phyloP scores from a whole-genome alignment of 1,140 invertebrate genomes.

The Probaryconus sp. region DNA sequence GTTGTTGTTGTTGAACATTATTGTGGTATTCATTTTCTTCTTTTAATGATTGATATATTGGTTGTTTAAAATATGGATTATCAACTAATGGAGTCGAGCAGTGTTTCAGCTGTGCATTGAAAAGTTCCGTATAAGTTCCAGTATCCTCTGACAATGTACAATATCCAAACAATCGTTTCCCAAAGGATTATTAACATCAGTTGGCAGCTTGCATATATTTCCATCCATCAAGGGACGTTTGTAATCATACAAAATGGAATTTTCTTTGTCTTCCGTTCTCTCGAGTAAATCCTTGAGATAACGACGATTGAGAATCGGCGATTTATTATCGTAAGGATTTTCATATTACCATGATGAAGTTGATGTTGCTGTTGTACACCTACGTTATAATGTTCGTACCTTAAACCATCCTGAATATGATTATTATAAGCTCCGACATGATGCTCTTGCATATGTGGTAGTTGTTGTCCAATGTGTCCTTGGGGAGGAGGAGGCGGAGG shows the following conservation, averaged over 20 bases:
- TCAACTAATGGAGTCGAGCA: constrained; percentile 34
- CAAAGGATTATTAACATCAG: constrained; percentile 22
- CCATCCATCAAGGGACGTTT: constrained; percentile 21
- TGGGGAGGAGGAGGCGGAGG: no score
- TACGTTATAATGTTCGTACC: constrained; percentile 30
- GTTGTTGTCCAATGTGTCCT: constrained; percentile 13
- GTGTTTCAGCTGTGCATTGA: constrained; percentile 35
- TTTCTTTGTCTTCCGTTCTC: constrained; percentile 36
- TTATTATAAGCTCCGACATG: constrained; percentile 13
- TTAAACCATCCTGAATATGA: constrained; percentile 15
- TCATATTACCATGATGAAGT: constrained; percentile 3
- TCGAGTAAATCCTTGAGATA: constrained; percentile 34
- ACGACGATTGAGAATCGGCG: constrained; percentile 15
- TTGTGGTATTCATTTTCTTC: constrained; percentile 34
- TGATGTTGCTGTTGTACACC: constrained; percentile 21
- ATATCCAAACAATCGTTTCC: constrained; percentile 27
- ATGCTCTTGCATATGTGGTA: constrained; percentile 7
- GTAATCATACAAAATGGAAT: constrained; percentile 24
- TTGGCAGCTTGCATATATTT: constrained; percentile 27
- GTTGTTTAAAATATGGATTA: constrained; percentile 33
- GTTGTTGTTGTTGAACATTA: constrained; percentile 13
- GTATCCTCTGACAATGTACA: constrained; percentile 12
- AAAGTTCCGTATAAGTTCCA: constrained; percentile 39
- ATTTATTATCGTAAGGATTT: constrained; percentile 16
- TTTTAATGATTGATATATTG: constrained; percentile 16